phyloP scores from a whole-genome alignment of 2,888 invertebrate genomes.

The Lomographa bimaculata region DNA sequence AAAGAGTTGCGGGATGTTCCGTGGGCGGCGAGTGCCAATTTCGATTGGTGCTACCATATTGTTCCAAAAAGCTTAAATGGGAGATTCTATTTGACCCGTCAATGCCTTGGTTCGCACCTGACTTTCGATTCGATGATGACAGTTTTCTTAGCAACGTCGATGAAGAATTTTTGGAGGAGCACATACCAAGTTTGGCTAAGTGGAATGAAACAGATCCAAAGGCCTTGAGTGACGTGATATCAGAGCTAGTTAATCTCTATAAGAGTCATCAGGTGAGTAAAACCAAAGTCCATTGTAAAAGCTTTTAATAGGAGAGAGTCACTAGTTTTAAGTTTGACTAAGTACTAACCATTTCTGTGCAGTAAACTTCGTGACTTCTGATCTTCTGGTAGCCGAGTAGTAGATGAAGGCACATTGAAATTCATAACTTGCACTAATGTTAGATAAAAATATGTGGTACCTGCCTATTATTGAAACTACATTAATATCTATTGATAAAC shows the following conservation, averaged over 20 bases:
- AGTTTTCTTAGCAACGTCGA: constrained; percentile 85
- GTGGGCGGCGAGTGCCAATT: constrained; percentile 81
- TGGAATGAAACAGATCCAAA: constrained; percentile 86
- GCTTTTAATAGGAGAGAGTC: too few species aligned
- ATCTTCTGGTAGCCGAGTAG: too few species aligned
- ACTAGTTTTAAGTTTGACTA: too few species aligned
- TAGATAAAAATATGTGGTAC: too few species aligned
- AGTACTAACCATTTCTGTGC: too few species aligned
- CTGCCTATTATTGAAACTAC: too few species aligned
- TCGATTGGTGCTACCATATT: constrained; percentile 87
- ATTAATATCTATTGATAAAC: too few species aligned
- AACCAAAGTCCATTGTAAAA: too few species aligned
- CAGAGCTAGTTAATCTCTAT: constrained; percentile 85
- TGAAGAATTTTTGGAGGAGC: constrained; percentile 72
- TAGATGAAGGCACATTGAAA: too few species aligned
- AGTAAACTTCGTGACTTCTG: too few species aligned
- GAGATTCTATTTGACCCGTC: constrained; percentile 87
- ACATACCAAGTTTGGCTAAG: constrained; percentile 84
- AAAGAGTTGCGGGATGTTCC: constrained; percentile 58
- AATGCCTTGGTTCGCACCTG: constrained; percentile 87
- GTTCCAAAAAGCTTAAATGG: constrained; percentile 86
- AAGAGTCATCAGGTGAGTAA: constrained; percentile 84
- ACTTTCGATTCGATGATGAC: constrained; percentile 89
- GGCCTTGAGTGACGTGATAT: constrained; percentile 84
- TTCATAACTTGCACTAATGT: too few species aligned